Conservation (phyloP, 2,888 invertebrate genomes). For the Platypus cylindrus region DNA sequence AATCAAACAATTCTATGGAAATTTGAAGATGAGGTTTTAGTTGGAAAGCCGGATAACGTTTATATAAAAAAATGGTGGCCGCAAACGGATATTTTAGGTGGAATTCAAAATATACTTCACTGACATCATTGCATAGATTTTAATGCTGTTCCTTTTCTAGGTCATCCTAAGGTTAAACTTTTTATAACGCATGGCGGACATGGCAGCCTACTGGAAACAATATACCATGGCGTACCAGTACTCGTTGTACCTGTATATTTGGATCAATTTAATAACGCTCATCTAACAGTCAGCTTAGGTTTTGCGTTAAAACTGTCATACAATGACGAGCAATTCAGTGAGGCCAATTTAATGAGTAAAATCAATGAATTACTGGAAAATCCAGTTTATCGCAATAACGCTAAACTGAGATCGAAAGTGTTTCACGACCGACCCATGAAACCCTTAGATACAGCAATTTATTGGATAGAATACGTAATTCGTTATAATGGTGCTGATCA, state of each 20-base stretch:
- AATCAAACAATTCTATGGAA: slow-evolving; percentile 57
- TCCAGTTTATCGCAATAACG: slow-evolving; percentile 5
- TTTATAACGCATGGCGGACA: slow-evolving; percentile 6
- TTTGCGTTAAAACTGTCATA: slow-evolving; percentile 27
- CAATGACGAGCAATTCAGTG: slow-evolving; percentile 16
- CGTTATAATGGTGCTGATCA: slow-evolving; percentile 6
- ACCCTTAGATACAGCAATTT: slow-evolving; percentile 10
- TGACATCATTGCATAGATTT: too few species aligned
- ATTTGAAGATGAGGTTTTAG: slow-evolving; percentile 43
- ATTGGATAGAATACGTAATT: slow-evolving; percentile 10
- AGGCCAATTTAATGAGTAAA: slow-evolving; percentile 1
- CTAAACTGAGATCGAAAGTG: slow-evolving; percentile 5
- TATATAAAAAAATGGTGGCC: slow-evolving; percentile 52
- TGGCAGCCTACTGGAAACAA: slow-evolving; percentile 5
- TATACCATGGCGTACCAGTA: slow-evolving; percentile 4
- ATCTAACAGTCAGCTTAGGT: slow-evolving; percentile 1
- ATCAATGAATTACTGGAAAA: slow-evolving; percentile 4
- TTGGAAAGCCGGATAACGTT: slow-evolving; percentile 44
- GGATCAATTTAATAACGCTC: slow-evolving; percentile 5
- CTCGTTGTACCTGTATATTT: slow-evolving; percentile 1
- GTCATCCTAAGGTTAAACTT: slow-evolving; percentile 5
- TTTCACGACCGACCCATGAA: slow-evolving; percentile 9
- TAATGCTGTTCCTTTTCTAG: slow-evolving; percentile 4
- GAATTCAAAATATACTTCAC: too few species aligned
- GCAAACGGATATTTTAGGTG: slow-evolving; percentile 36